Base-by-base conservation (phyloP, 2,797 vertebrate species). In the Hybognathus amarus region DNA sequence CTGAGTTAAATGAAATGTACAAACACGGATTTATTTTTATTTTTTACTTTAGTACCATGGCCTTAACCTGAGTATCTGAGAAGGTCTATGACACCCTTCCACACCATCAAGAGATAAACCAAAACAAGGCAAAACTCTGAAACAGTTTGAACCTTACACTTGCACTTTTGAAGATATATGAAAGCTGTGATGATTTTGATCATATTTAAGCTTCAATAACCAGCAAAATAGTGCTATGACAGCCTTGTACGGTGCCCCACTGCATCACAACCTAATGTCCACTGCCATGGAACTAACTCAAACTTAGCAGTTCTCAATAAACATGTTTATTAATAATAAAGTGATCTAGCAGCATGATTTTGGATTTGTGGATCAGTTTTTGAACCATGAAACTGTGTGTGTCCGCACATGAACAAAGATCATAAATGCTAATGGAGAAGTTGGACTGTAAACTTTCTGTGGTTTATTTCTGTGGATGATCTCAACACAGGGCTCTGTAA, bases 401-500 rank as follows among this genome's bases (percentile, higher is more conserved):
- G 22, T 47, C 30, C 36, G 5, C 22, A 40, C 52, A 36, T 30
- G 40, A 80, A 42, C n/a, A 74, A 74, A 75, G 27, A 67, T 20
- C 66, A 77, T 75, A 36, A 20, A 88, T n/a, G 77, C 22, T 56
- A 69, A 73, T 3, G n/a, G 27, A 85, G 63, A 64, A 66, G 63
- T 42, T 86, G 56, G 83, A 87, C 90, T 95, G 94, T 95, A 95
- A 96, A 95, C 93, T 24, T 93, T 91, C 92, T 93, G 89, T 89
- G 87, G 93, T 95, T 90, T 94, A 94, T 95, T 94, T 93, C 92
- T 94, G 94, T 94, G 93, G 92, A 94, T 93, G 92, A 94, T 90
- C 91, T 94, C 93, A 90, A 88, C 85, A 77, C 40, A 68, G 78
- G 82, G 74, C 69, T 79, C 70, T 80, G 77, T 73, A 64, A 76